phyloP scores from a whole-genome alignment of 1,140 invertebrate genomes.

The Pseudomyrmex flavicornis region DNA sequence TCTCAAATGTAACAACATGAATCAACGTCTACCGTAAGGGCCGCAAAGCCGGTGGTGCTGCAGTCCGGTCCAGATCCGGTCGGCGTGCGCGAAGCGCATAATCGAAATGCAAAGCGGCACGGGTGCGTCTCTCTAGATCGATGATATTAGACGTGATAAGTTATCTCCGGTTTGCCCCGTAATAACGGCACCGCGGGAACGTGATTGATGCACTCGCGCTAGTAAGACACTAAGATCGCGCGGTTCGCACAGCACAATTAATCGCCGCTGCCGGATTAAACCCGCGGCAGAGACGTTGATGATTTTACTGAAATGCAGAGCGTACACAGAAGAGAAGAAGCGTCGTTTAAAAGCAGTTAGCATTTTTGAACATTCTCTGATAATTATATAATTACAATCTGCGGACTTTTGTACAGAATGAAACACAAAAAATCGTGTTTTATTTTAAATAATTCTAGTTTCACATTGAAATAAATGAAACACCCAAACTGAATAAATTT shows the following conservation, averaged over 20 bases:
- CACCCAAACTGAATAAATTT: background rate
- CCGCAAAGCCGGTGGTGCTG: background rate
- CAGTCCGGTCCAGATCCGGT: background rate
- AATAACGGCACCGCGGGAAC: slow-evolving; percentile 55
- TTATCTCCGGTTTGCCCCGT: slow-evolving; percentile 61
- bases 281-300: slow-evolving; percentile 22
- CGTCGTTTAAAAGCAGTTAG: slow-evolving; percentile 2
- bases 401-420: no score
- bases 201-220: slow-evolving; percentile 66
- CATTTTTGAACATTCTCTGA: background rate
- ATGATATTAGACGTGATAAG: slow-evolving; percentile 72
- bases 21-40: slow-evolving; percentile 71
- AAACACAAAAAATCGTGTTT: background rate
- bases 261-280: slow-evolving; percentile 59
- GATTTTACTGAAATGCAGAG: slow-evolving; percentile 22
- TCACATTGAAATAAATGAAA: background rate
- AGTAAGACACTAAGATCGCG: slow-evolving; percentile 46
- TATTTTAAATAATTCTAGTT: background rate
- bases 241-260: slow-evolving; percentile 43
- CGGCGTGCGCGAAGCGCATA: slow-evolving; percentile 41
- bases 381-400: slow-evolving; percentile 12
- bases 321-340: background rate
- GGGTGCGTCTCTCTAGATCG: slow-evolving; percentile 60
- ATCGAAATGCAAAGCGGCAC: slow-evolving; percentile 72
- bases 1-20: slow-evolving; percentile 67